Conservation (phyloP, 2,888 invertebrate species). For the Osmoderma eremita region DNA sequence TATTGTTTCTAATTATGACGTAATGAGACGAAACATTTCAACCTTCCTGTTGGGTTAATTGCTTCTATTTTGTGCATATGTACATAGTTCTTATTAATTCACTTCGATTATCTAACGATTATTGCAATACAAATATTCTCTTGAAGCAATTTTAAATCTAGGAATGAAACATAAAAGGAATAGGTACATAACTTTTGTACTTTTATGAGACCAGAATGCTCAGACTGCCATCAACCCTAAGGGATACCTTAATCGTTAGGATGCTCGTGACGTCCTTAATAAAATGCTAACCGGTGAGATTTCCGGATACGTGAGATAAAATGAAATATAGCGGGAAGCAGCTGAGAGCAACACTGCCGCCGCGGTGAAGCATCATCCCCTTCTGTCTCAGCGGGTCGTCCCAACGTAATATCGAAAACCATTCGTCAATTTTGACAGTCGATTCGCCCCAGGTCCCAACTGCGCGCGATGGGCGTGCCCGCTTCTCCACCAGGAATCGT, state of each 20-base stretch:
- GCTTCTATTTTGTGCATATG: too few species aligned
- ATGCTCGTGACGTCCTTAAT: constrained; percentile 33
- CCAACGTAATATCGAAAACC: constrained; percentile 54
- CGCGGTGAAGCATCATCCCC: constrained; percentile 41
- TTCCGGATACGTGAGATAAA: constrained; percentile 33
- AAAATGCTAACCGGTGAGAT: constrained; percentile 31
- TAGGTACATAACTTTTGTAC: too few species aligned
- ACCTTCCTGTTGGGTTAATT: not conserved
- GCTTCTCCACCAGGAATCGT: constrained; percentile 27
- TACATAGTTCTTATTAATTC: too few species aligned
- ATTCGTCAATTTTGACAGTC: constrained; percentile 55
- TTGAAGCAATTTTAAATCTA: too few species aligned
- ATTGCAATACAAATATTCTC: too few species aligned
- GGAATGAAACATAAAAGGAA: too few species aligned
- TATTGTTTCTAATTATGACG: constrained; percentile 19
- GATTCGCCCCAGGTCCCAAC: constrained; percentile 40
- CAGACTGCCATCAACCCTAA: too few species aligned
- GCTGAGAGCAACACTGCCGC: constrained; percentile 40
- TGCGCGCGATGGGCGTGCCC: not conserved
- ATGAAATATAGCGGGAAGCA: constrained; percentile 45
- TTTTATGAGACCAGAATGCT: too few species aligned
- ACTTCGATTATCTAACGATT: too few species aligned
- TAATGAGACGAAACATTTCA: not conserved
- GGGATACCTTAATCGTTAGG: constrained; percentile 17
- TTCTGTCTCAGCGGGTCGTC: constrained; percentile 42